phyloP scores from a whole-genome alignment of 2,113 vertebrate genomes.

The Plecotus auritus region DNA sequence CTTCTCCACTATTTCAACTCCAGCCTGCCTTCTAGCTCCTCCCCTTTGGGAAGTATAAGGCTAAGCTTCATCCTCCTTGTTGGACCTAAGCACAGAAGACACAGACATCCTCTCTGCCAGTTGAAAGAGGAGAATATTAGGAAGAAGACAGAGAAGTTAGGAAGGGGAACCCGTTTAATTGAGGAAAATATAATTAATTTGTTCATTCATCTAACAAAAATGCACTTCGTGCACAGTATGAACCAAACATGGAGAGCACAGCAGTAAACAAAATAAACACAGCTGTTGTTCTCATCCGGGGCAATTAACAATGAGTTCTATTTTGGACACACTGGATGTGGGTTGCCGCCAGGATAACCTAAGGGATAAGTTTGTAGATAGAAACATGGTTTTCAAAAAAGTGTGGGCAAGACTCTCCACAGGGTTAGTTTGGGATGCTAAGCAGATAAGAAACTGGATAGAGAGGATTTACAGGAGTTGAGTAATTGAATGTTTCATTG shows the following conservation, averaged over 20 bases:
- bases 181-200: background rate
- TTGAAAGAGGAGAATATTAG: background rate
- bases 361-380: background rate
- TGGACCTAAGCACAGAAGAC: background rate
- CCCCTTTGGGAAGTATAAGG: background rate
- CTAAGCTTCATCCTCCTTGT: background rate
- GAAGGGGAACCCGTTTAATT: background rate
- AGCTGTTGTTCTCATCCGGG: background rate
- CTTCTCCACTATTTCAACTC: background rate
- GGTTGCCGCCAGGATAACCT: background rate
- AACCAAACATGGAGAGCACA: background rate
- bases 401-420: background rate
- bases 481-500: background rate
- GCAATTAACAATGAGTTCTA: background rate
- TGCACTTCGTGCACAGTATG: background rate
- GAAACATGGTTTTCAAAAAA: background rate
- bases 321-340: background rate
- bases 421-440: background rate
- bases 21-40: background rate
- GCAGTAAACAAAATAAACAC: background rate
- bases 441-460: background rate
- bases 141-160: background rate
- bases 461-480: background rate
- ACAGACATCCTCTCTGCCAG: background rate
- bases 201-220: background rate